Evolutionary conservation across 2,113 vertebrate genomes (phyloP), one percentile per base, ranked within the genome.

Genomic region (Phyllostomus discolor): DNA sequence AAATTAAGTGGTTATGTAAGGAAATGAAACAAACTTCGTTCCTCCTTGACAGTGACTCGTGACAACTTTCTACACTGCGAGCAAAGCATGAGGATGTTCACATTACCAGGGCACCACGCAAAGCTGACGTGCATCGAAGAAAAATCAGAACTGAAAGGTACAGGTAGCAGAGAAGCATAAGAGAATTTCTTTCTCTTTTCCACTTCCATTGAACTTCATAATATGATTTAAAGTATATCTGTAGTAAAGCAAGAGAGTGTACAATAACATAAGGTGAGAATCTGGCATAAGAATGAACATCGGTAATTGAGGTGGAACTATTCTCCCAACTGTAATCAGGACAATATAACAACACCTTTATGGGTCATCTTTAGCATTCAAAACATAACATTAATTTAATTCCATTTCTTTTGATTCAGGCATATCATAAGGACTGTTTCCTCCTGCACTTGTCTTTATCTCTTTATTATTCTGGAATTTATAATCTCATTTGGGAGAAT

Each of bases 31-130:
- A 75, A 80, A 95, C 59, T 35, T 33, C 33, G 76, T 69, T 79
- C 16, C 15, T 88, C 20, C 14, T 64, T 73, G 7, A 46, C 79
- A 97, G 97, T 97, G 64, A 97, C 97, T 52, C 54, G 94, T 43
- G 33, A 10, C 14, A 89, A 14, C 54, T 22, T 90, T 75, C 46
- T 69, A 11, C 14, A 0, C 7, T 96, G 89, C 83, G 35, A 54
- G 5, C 57, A 24, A 88, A 10, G 54, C 62, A 22, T 0, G 0
- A n/a, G 19, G 1, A 1, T 2, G 4, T 41, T 50, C 70, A 59
- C 15, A 2, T 7, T 88, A 10, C 84, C 48, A 41, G 80, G 24
- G 9, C 52, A 66, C 31, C 41, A 78, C 7, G 28, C 0, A 15
- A 79, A 59, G 33, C 22, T 97, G 41, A 93, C 75, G 2, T 97